Percentiles rank a stretch among this genome's conserved stretches.
These are phyloP conservation scores for Catocala sponsa DNA, from an alignment of 2,888 invertebrate genomes.

Conservation along the genomic window DNA sequence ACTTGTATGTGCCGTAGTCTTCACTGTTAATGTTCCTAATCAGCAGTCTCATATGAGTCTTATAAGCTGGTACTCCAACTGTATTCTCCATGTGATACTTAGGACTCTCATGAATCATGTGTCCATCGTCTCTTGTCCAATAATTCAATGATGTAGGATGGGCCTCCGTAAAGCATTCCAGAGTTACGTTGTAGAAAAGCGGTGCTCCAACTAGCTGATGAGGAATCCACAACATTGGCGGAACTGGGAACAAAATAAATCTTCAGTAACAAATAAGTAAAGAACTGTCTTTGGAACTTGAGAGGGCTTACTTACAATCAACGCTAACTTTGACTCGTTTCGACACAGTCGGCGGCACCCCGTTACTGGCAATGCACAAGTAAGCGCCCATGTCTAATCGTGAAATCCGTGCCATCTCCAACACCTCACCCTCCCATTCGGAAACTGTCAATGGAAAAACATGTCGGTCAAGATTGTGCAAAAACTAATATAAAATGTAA, in stretches of 20 bases:
- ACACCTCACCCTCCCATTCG: slow-evolving; percentile 95
- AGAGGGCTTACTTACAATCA: slow-evolving; percentile 92
- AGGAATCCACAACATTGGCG: slow-evolving; percentile 97
- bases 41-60: slow-evolving; percentile 95
- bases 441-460: slow-evolving; percentile 86
- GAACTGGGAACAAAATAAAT: slow-evolving; percentile 89
- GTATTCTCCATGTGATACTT: slow-evolving; percentile 94
- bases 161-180: slow-evolving; percentile 97
- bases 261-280: neutral
- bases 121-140: slow-evolving; percentile 95
- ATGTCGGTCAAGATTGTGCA: slow-evolving; percentile 16
- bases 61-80: slow-evolving; percentile 91
- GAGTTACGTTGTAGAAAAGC: slow-evolving; percentile 93
- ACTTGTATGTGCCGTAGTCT: slow-evolving; percentile 96
- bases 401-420: slow-evolving; percentile 95
- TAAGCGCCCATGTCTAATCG: slow-evolving; percentile 97
- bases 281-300: neutral
- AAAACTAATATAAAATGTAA: slow-evolving; percentile 35
- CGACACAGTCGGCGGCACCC: slow-evolving; percentile 96
- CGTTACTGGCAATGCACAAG: slow-evolving; percentile 96
- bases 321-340: slow-evolving; percentile 97
- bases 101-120: slow-evolving; percentile 95
- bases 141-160: slow-evolving; percentile 97
- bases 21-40: slow-evolving; percentile 92
- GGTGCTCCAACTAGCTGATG: slow-evolving; percentile 96